Evolutionary conservation across 2,888 invertebrate genomes (phyloP).

Genomic region (Andricus curvator): DNA sequence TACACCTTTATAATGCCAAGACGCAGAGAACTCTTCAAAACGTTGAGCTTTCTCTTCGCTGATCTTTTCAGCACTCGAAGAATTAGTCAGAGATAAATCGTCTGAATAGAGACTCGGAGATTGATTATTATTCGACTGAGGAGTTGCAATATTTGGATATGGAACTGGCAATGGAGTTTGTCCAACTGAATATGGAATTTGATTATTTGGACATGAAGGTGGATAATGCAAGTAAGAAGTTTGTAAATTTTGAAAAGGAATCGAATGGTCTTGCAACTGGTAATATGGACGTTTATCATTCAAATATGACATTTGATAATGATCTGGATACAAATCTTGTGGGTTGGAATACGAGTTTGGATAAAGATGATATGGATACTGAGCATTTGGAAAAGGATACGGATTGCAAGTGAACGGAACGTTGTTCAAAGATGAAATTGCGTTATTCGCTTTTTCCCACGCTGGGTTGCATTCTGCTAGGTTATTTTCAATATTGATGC

Average conservation of each 20-base stretch:
- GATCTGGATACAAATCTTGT: background rate
- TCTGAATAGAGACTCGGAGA: background rate
- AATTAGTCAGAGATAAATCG: background rate
- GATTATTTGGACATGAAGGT: background rate
- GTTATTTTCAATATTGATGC: background rate
- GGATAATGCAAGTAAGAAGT: background rate
- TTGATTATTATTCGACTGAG: background rate
- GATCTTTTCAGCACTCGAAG: background rate
- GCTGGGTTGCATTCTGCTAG: background rate
- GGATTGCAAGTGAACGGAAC: background rate
- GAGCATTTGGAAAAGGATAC: background rate
- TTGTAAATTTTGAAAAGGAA: background rate
- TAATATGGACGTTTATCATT: background rate
- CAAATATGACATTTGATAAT: background rate
- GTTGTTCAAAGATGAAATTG: background rate
- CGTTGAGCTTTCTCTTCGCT: background rate
- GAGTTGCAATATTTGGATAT: background rate
- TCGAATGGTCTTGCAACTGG: background rate
- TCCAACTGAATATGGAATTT: background rate
- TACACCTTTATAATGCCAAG: background rate
- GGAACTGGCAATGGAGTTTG: background rate
- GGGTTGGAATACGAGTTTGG: background rate
- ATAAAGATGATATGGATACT: background rate
- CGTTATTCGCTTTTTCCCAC: background rate
- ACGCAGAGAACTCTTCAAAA: background rate